These are phyloP conservation scores for Heliconius eleuchia DNA, from an alignment of 1,140 invertebrate species.

Conservation along the genomic window DNA sequence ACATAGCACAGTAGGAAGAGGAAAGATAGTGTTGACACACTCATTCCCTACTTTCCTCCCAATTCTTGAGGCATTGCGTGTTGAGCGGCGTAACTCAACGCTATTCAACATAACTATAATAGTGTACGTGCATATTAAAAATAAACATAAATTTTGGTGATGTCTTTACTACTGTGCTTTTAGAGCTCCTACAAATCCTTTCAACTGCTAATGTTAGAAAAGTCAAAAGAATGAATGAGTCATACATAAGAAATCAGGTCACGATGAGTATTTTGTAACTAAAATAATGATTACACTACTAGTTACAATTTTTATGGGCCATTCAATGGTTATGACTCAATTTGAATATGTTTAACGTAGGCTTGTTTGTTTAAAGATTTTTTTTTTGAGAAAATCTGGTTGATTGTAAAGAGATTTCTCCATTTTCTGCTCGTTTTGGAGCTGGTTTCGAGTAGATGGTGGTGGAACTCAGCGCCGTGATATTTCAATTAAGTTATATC, in stretches of 20 bases:
- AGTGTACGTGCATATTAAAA: too few species aligned
- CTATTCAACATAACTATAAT: too few species aligned
- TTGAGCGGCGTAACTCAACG: too few species aligned
- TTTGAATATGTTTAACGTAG: not conserved
- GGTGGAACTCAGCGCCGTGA: too few species aligned
- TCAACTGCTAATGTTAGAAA: not conserved
- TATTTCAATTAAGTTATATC: too few species aligned
- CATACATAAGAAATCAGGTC: slow-evolving; percentile 43
- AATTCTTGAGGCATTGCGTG: too few species aligned
- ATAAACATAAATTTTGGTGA: not conserved
- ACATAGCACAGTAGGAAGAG: too few species aligned
- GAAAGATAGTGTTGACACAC: not conserved
- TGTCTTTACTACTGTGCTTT: not conserved
- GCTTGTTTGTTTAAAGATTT: not conserved
- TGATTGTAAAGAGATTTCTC: too few species aligned
- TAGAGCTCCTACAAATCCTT: slow-evolving; percentile 6
- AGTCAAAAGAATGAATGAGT: slow-evolving; percentile 33
- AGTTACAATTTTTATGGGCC: not conserved
- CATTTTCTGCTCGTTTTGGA: too few species aligned
- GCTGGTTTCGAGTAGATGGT: too few species aligned
- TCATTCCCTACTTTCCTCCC: not conserved
- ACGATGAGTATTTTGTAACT: slow-evolving; percentile 9
- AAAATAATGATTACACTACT: slow-evolving; percentile 19
- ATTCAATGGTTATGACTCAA: not conserved
- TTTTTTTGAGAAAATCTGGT: too few species aligned